phyloP scores from a whole-genome alignment of 2,797 vertebrate genomes.

The Sebastes diaconus region DNA sequence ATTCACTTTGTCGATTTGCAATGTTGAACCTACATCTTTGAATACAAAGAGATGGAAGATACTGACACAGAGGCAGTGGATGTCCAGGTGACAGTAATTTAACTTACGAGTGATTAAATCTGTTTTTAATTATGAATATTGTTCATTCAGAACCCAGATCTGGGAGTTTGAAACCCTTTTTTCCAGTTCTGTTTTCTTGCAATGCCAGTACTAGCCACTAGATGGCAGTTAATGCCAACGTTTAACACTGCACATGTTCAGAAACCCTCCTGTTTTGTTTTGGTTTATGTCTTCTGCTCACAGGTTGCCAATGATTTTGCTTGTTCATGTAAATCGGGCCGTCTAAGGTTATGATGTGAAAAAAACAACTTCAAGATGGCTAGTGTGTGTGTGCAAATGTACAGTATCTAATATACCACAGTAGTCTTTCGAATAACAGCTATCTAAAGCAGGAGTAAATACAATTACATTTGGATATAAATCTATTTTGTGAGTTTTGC shows the following conservation, averaged over 20 bases:
- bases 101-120: not conserved
- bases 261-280: conserved; percentile 3
- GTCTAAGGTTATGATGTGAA: not conserved
- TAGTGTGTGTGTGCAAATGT: not conserved
- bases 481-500: not conserved
- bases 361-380: not conserved
- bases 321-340: conserved; percentile 23
- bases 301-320: conserved; percentile 7
- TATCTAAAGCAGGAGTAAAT: not conserved
- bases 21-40: not conserved
- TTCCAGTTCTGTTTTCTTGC: not conserved
- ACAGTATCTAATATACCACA: not conserved
- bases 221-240: conserved; percentile 69
- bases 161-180: not conserved
- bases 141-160: not conserved
- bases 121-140: not conserved
- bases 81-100: not conserved
- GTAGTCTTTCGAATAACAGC: not conserved
- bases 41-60: not conserved
- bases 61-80: not conserved
- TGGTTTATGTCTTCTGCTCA: conserved; percentile 1
- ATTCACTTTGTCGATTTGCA: not conserved
- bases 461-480: not conserved
- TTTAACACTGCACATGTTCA: conserved; percentile 18
- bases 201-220: conserved; percentile 45